Evolutionary conservation across 1,140 invertebrate species (phyloP).

Genomic region (Oryzaephilus surinamensis): DNA sequence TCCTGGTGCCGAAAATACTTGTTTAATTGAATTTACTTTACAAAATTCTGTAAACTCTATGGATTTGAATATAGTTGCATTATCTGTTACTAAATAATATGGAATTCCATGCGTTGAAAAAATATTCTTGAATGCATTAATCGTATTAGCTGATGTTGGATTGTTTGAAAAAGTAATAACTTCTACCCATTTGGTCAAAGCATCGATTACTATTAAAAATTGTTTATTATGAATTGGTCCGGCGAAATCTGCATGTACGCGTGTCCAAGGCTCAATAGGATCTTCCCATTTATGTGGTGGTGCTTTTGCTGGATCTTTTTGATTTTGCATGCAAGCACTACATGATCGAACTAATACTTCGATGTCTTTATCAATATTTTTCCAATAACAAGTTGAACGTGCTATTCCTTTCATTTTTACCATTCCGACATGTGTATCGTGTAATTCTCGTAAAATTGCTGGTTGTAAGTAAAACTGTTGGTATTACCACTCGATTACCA

Average conservation of each 20-base stretch:
- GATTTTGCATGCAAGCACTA: conserved; percentile 11
- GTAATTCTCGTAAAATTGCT: conserved; percentile 1
- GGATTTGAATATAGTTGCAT: not conserved
- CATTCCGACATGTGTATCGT: conserved; percentile 15
- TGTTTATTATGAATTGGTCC: conserved; percentile 16
- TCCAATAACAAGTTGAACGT: conserved; percentile 15
- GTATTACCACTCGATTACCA: conserved; percentile 6
- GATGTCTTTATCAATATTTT: conserved; percentile 21
- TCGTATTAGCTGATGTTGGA: conserved; percentile 11
- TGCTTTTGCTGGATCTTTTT: conserved; percentile 17
- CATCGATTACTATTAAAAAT: conserved; percentile 24
- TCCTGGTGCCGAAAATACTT: conserved; percentile 24
- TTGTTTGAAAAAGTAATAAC: conserved; percentile 10
- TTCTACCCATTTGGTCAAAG: conserved; percentile 29
- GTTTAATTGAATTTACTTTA: conserved; percentile 21
- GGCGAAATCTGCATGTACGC: conserved; percentile 18
- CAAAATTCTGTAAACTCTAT: no score
- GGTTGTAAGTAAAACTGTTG: not conserved
- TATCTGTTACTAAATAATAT: not conserved
- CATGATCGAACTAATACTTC: conserved; percentile 20
- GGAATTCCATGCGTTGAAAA: conserved; percentile 10
- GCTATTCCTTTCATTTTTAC: conserved; percentile 23
- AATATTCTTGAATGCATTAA: conserved; percentile 11
- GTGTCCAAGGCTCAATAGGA: conserved; percentile 19
- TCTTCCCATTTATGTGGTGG: conserved; percentile 18